Conservation (phyloP, 2,888 invertebrate species). For the Cenopis cana region DNA sequence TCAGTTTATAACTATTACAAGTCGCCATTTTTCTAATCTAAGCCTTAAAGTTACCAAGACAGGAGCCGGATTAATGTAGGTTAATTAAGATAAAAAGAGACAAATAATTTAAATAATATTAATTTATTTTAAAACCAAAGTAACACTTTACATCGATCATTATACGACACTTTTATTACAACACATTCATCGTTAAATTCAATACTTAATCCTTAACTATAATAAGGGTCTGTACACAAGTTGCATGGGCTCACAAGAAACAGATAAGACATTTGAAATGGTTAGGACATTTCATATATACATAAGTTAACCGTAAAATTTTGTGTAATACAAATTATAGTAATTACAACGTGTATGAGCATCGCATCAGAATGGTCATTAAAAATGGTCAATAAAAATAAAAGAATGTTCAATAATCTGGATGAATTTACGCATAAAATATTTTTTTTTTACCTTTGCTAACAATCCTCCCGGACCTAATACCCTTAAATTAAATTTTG, state of each 20-base stretch:
- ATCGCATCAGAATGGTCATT: background rate
- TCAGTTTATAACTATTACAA: no score
- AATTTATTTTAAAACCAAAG: slow-evolving; percentile 74
- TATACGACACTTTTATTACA: slow-evolving; percentile 66
- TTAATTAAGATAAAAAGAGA: slow-evolving; percentile 21
- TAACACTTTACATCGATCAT: slow-evolving; percentile 77
- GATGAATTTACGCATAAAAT: no score
- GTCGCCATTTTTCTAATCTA: no score
- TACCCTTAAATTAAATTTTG: no score
- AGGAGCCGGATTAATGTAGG: background rate
- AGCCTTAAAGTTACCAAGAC: background rate
- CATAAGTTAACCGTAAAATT: background rate
- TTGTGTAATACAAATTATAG: background rate
- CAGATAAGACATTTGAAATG: background rate
- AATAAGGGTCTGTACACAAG: slow-evolving; percentile 38
- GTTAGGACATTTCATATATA: slow-evolving; percentile 1
- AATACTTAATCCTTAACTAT: slow-evolving; percentile 41
- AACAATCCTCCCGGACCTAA: no score
- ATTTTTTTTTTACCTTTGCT: no score
- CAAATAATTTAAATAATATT: slow-evolving; percentile 63
- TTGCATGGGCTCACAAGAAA: slow-evolving; percentile 2
- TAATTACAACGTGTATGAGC: slow-evolving; percentile 1
- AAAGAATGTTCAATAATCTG: no score
- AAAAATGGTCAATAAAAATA: background rate
- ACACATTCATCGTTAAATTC: slow-evolving; percentile 69